Percentiles rank a stretch among this genome's conserved stretches.
These are phyloP conservation scores for Heliocidaris erythrogramma DNA, from an alignment of 35 echinoderm and acorn worm species.

Conservation along the genomic window DNA sequence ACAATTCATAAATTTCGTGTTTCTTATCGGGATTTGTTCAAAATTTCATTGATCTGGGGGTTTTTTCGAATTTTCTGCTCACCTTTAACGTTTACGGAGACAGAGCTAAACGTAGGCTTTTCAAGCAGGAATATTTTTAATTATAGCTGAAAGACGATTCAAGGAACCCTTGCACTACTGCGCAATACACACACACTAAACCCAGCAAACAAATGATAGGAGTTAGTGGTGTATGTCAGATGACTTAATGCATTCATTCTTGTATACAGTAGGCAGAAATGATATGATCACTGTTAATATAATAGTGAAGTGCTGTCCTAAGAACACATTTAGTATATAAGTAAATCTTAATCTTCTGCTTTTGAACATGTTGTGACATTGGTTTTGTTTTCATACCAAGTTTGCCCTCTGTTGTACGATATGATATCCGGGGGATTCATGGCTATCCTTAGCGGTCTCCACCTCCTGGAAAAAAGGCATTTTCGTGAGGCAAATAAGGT, in stretches of 20 bases:
- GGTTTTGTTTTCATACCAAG: not conserved
- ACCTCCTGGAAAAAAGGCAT: constrained; percentile 9
- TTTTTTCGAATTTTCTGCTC: too few species aligned
- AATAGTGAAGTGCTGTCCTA: not conserved
- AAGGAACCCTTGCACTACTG: not conserved
- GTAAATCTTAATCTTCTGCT: not conserved
- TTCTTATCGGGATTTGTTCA: too few species aligned
- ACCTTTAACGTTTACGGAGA: not conserved
- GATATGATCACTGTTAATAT: not conserved
- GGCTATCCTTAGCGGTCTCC: not conserved
- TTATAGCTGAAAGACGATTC: not conserved
- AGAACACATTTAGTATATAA: not conserved
- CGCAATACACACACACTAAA: not conserved
- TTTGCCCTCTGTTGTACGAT: not conserved
- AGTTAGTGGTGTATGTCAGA: not conserved
- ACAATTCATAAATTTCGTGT: too few species aligned
- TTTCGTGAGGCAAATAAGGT: not conserved
- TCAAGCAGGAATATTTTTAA: not conserved
- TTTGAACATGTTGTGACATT: not conserved
- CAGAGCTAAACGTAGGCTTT: not conserved
- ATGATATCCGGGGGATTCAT: not conserved
- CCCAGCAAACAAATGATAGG: not conserved
- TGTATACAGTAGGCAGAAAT: not conserved
- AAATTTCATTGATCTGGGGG: too few species aligned
- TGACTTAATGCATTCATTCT: not conserved